Percentiles rank a stretch among this genome's conserved stretches.
These are phyloP conservation scores for Galeruca laticollis DNA, from an alignment of 2,888 invertebrate genomes.

Conservation along the genomic window DNA sequence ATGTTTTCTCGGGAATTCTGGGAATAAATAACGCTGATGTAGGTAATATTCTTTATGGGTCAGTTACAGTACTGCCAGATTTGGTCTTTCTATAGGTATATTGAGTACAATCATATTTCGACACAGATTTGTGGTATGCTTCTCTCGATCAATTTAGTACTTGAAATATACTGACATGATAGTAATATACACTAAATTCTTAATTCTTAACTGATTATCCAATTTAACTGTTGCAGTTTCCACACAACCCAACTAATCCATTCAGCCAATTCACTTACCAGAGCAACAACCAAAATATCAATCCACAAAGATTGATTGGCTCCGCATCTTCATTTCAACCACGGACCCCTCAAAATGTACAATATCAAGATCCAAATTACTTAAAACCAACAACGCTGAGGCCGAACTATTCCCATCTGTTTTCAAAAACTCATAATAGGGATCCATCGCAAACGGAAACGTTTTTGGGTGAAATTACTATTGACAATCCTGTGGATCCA, in stretches of 20 bases:
- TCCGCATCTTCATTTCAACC: conserved; percentile 25
- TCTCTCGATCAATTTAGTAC: too few species aligned
- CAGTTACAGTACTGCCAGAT: too few species aligned
- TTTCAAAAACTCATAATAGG: conserved; percentile 71
- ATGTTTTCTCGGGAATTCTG: too few species aligned
- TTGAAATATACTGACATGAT: too few species aligned
- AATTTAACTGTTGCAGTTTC: conserved; percentile 29
- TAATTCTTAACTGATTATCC: background rate
- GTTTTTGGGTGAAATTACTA: conserved; percentile 74
- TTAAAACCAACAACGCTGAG: conserved; percentile 65
- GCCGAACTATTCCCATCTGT: conserved; percentile 71
- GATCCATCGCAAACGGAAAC: conserved; percentile 74
- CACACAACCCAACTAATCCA: conserved; percentile 18
- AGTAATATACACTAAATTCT: too few species aligned
- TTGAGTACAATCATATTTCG: too few species aligned
- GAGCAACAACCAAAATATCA: conserved; percentile 25
- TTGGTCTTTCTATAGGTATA: too few species aligned
- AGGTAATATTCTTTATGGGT: too few species aligned
- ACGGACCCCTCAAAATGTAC: conserved; percentile 49
- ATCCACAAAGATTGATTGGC: conserved; percentile 23
- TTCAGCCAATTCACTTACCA: conserved; percentile 34
- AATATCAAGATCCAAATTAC: conserved; percentile 56
- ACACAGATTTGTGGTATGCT: too few species aligned
- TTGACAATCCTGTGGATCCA: conserved; percentile 72
- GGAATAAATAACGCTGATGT: too few species aligned